These are phyloP conservation scores for Globicephala melas DNA, from an alignment of 2,113 vertebrate species.

Conservation along the genomic window DNA sequence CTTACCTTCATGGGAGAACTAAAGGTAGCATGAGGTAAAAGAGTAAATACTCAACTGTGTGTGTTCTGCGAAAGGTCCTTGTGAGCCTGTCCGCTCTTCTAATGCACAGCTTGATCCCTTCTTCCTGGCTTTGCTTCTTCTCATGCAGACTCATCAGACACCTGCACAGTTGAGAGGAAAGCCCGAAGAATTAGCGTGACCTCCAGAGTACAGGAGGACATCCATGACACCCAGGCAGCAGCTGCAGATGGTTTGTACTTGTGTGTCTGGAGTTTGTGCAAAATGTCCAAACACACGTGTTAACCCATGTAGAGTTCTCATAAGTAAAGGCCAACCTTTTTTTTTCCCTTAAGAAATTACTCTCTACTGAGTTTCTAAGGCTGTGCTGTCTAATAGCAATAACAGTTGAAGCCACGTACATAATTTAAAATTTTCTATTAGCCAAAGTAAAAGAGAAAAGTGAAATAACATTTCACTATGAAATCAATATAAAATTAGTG, in stretches of 20 bases:
- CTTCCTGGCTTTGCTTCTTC: conserved; percentile 54
- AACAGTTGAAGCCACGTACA: not conserved
- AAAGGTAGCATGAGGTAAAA: not conserved
- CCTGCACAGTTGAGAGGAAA: conserved; percentile 78
- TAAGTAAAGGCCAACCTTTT: not conserved
- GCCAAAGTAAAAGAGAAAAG: not conserved
- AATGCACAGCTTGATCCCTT: conserved; percentile 18
- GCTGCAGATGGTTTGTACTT: conserved; percentile 75
- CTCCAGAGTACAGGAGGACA: conserved; percentile 77
- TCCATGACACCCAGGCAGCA: conserved; percentile 74
- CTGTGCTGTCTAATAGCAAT: not conserved
- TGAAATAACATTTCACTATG: not conserved
- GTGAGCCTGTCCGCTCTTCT: not conserved
- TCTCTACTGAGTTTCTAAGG: not conserved
- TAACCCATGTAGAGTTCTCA: not conserved
- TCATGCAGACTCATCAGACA: conserved; percentile 74
- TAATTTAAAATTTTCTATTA: not conserved
- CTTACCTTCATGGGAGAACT: not conserved
- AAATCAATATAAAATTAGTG: not conserved
- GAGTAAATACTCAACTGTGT: not conserved
- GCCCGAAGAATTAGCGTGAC: conserved; percentile 82
- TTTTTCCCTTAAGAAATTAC: conserved; percentile 4
- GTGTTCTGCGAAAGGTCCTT: not conserved
- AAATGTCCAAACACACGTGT: not conserved
- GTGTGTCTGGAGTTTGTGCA: conserved; percentile 27